Evolutionary conservation across 2,888 invertebrate species (phyloP), one percentile per base, ranked within the genome.

Genomic region (Papilio gigon): DNA sequence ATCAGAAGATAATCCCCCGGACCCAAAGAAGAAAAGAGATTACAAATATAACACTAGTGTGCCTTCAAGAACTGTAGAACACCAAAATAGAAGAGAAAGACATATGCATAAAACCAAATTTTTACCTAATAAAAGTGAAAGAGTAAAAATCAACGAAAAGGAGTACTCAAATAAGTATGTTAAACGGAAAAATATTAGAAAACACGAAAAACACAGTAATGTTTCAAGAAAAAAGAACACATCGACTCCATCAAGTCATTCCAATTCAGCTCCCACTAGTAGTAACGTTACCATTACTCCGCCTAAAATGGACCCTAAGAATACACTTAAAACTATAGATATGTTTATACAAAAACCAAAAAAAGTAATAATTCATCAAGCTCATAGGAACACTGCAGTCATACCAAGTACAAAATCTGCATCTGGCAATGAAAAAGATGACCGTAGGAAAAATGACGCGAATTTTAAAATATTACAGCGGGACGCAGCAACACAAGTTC

Each of bases 81-180:
- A 77, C 76, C 80, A 80, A 67, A 74, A 80, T 42, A 84, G 80
- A 75, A 78, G 78, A 47, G 74, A 77, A 22, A 56, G 30, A 56
- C 77, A 65, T 59, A 73, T 61, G 22, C 80, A 80, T 71, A 79
- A 83, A 37, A 44, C 73, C 62, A 74, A 78, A 68, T 59, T 56
- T 33, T 22, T 37, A 20, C 60, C 66, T 37, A 86, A 82, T 73
- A 83, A 84, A 67, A 73, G 56, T 67, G 84, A 82, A 75, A 80
- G 78, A 70, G 62, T 71, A 67, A 81, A 81, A 44, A 69, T 74
- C 42, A 70, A 73, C 71, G 80, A 85, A 59, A 89, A 86, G 78
- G 75, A 71, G 59, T 86, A 84, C 74, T 86, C 86, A 70, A 88
- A 90, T 50, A 91, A 90, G 75, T 87, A 88, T 83, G 88, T 87